Conservation (phyloP, 1,140 invertebrate genomes). For the Dinoponera quadriceps region DNA sequence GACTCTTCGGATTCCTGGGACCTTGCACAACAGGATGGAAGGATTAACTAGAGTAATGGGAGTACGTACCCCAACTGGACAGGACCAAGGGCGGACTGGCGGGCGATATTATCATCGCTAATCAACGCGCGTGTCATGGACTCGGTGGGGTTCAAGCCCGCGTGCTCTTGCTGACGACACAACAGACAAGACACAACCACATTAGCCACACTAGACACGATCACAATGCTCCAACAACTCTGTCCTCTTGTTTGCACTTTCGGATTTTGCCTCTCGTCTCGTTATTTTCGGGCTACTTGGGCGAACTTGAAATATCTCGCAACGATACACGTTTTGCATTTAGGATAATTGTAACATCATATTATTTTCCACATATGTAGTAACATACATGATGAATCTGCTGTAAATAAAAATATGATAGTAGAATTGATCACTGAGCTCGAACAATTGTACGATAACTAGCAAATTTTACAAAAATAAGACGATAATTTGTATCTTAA, state of each 20-base stretch:
- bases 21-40: constrained; percentile 42
- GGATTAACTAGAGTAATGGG: constrained; percentile 71
- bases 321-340: not conserved
- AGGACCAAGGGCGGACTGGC: constrained; percentile 92
- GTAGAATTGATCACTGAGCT: not conserved
- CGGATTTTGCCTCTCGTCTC: not conserved
- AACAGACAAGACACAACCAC: constrained; percentile 89
- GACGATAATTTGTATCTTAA: not conserved
- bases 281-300: not conserved
- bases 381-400: not conserved
- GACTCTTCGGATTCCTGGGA: constrained; percentile 46
- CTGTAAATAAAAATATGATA: not conserved
- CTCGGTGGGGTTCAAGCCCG: constrained; percentile 95
- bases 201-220: constrained; percentile 86
- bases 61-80: constrained; percentile 96
- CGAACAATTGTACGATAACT: not conserved
- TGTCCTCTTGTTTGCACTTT: constrained; percentile 55
- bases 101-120: constrained; percentile 94
- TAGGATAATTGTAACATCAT: not conserved
- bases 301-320: constrained; percentile 36
- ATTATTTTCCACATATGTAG: not conserved
- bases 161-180: constrained; percentile 93
- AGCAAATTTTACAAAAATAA: not conserved
- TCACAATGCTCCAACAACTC: constrained; percentile 82
- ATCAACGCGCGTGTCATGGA: constrained; percentile 96